Conservation (phyloP, 2,888 invertebrate species). For the Campopleginae sp. region DNA sequence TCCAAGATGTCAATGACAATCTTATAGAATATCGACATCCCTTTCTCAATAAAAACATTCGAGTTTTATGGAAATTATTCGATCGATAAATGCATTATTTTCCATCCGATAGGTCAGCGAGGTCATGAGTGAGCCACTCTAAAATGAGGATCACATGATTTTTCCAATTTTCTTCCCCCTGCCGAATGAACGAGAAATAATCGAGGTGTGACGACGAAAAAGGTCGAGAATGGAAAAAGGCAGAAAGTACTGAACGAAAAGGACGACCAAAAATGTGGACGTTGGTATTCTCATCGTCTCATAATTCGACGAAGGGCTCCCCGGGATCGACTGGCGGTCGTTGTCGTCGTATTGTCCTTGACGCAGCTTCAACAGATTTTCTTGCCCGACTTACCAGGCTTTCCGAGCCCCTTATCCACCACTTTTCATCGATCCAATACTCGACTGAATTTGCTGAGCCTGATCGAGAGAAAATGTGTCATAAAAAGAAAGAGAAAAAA, state of each 20-base stretch:
- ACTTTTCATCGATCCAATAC: slow-evolving; percentile 44
- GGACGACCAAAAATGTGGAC: slow-evolving; percentile 41
- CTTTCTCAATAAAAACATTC: neutral
- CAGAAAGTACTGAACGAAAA: neutral
- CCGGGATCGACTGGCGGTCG: slow-evolving; percentile 32
- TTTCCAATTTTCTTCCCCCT: neutral
- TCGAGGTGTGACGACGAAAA: neutral
- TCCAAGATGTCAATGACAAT: neutral
- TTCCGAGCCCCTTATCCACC: slow-evolving; percentile 11
- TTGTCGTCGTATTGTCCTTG: slow-evolving; percentile 15
- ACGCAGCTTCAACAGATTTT: slow-evolving; percentile 16
- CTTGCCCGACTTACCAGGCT: slow-evolving; percentile 21
- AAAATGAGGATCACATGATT: neutral
- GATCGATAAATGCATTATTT: neutral
- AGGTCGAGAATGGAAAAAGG: neutral
- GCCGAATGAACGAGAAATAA: slow-evolving; percentile 1
- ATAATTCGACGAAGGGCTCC: slow-evolving; percentile 34
- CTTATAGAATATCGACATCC: neutral
- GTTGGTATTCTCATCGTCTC: slow-evolving; percentile 39
- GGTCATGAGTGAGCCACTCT: neutral
- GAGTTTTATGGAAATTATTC: neutral
- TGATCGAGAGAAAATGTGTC: slow-evolving; percentile 30
- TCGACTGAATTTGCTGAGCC: slow-evolving; percentile 47
- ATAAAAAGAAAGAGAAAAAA: neutral
- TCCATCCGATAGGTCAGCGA: neutral